A percentile compares a stretch with the other conserved stretches of the same genome.
These are phyloP conservation scores for Archocentrus centrarchus DNA, from an alignment of 2,113 vertebrate genomes.

Conservation along the genomic window DNA sequence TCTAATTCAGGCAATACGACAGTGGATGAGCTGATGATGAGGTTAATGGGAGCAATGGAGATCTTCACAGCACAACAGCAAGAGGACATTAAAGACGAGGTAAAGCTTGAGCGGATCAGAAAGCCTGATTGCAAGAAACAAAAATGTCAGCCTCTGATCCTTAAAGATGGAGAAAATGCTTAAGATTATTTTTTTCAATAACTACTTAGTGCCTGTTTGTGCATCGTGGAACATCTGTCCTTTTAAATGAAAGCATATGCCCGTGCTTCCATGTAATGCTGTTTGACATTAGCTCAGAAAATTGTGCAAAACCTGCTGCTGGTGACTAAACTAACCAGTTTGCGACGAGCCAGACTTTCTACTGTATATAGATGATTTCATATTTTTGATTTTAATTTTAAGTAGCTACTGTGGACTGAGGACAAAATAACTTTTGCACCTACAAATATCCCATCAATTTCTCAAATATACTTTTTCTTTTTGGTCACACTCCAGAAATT, in stretches of 20 bases:
- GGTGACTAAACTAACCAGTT: neutral
- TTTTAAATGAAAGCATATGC: neutral
- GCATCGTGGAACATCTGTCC: neutral
- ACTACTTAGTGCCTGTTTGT: neutral
- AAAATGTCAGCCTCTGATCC: neutral
- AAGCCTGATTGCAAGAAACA: neutral
- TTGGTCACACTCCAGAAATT: neutral
- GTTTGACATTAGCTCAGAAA: neutral
- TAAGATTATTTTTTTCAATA: neutral
- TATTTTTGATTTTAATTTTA: neutral
- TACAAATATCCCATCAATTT: neutral
- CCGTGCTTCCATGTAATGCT: neutral
- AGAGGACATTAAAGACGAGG: constrained; percentile 99
- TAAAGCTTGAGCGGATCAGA: constrained; percentile 57
- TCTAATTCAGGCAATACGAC: constrained; percentile 92
- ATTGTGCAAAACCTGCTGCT: neutral
- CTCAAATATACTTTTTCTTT: neutral
- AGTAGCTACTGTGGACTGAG: neutral
- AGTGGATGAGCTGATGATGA: constrained; percentile 99
- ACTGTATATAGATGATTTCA: neutral
- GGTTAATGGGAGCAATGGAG: constrained; percentile 98
- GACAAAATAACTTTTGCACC: neutral
- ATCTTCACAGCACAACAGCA: constrained; percentile 98
- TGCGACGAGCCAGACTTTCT: neutral
- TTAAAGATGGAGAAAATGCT: neutral